Percentiles rank a stretch among this genome's conserved stretches.
phyloP scores from a whole-genome alignment of 1,140 invertebrate genomes.

The Lordiphosa collinella region DNA sequence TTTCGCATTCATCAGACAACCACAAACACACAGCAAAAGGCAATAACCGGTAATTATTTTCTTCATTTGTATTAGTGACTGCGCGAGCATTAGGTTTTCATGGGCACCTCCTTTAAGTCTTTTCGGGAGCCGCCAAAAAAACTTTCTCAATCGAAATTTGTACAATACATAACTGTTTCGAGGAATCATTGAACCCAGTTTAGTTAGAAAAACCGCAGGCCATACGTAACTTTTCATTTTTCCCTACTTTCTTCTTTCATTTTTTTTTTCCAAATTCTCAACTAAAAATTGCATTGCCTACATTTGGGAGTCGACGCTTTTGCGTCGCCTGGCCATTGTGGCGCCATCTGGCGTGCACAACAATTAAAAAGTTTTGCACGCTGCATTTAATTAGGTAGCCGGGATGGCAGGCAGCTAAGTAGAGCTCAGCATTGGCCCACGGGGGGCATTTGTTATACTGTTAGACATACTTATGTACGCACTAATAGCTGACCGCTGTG shows the following conservation, averaged over 20 bases:
- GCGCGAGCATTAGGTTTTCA: too few relatives aligned
- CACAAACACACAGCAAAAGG: too few relatives aligned
- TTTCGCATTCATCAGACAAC: too few relatives aligned
- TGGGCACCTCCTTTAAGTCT: too few relatives aligned
- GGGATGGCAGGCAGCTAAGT: slow-evolving; percentile 23
- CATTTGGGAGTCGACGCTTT: slow-evolving; percentile 11
- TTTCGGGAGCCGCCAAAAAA: too few relatives aligned
- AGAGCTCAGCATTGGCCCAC: slow-evolving; percentile 25
- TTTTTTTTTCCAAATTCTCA: neutral
- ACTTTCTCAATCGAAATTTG: too few relatives aligned
- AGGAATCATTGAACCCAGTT: too few relatives aligned
- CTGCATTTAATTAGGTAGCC: slow-evolving; percentile 68
- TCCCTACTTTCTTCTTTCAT: neutral
- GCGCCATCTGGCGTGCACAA: slow-evolving; percentile 60
- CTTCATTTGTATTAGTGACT: too few relatives aligned
- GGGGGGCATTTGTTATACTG: slow-evolving; percentile 34
- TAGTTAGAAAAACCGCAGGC: too few relatives aligned
- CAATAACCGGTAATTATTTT: too few relatives aligned
- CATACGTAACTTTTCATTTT: too few relatives aligned
- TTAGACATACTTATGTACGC: slow-evolving; percentile 39
- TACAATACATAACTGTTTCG: too few relatives aligned
- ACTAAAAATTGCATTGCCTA: slow-evolving; percentile 5
- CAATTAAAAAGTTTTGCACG: slow-evolving; percentile 67
- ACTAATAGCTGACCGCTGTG: slow-evolving; percentile 59
- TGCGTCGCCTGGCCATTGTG: neutral